phyloP scores from a whole-genome alignment of 2,888 invertebrate species.

The Eupithecia insigniata region DNA sequence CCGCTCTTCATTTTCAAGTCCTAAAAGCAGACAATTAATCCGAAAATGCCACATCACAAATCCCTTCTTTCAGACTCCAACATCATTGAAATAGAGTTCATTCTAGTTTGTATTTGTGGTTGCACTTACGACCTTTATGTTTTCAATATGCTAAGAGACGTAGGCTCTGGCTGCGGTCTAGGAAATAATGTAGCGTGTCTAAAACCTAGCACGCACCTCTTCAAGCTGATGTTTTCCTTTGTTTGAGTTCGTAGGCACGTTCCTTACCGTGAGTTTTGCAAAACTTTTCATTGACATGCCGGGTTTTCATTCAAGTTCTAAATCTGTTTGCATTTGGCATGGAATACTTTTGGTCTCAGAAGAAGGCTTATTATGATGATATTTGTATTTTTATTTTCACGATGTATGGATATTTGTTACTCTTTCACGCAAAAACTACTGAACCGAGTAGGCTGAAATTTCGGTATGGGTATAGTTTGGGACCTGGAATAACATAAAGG shows the following conservation, averaged over 20 bases:
- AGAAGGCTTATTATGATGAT: no score
- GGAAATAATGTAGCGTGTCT: slow-evolving; percentile 78
- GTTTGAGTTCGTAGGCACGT: slow-evolving; percentile 55
- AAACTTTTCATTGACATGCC: background rate
- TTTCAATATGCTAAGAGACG: slow-evolving; percentile 58
- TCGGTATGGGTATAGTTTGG: no score
- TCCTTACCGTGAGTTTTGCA: slow-evolving; percentile 13
- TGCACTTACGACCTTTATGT: background rate
- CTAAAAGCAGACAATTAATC: slow-evolving; percentile 56
- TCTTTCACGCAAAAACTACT: no score
- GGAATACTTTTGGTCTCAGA: background rate
- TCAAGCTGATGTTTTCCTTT: slow-evolving; percentile 60
- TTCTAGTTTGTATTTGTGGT: background rate
- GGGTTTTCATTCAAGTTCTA: background rate
- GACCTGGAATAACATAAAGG: no score
- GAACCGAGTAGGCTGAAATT: no score
- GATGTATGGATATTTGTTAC: no score
- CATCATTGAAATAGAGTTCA: background rate
- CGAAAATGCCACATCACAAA: slow-evolving; percentile 47
- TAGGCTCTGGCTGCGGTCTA: slow-evolving; percentile 74
- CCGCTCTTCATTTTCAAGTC: slow-evolving; percentile 60
- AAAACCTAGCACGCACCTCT: slow-evolving; percentile 72
- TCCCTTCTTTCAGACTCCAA: background rate
- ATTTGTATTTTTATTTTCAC: no score
- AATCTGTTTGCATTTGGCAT: background rate